Conservation (phyloP, 2,888 invertebrate species). For the Lasiommata megera region DNA sequence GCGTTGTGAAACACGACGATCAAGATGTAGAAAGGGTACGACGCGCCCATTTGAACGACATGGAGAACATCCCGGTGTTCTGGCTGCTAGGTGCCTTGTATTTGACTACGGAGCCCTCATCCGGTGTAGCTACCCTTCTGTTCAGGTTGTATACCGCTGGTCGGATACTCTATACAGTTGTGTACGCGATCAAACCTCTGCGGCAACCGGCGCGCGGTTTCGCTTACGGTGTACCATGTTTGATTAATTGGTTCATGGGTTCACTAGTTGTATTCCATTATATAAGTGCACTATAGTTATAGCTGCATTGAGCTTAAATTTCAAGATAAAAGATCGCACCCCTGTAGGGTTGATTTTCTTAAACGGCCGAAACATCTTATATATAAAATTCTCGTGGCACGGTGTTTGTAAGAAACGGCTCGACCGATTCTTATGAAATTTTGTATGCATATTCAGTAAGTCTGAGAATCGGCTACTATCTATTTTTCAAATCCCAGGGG, state of each 20-base stretch:
- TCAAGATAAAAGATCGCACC: no score
- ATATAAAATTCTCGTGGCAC: no score
- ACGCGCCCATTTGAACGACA: constrained; percentile 85
- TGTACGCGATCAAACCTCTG: constrained; percentile 83
- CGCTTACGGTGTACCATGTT: constrained; percentile 49
- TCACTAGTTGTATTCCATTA: constrained; percentile 48
- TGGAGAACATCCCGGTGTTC: constrained; percentile 86
- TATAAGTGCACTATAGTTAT: background rate
- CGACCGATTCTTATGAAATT: no score
- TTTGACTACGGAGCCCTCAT: constrained; percentile 71
- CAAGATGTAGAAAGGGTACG: constrained; percentile 63
- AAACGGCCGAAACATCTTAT: no score
- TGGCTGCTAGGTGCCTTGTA: constrained; percentile 75
- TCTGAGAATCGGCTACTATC: no score
- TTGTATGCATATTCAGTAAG: no score
- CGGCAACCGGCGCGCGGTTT: constrained; percentile 77
- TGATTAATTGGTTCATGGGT: constrained; percentile 59
- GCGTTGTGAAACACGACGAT: constrained; percentile 55
- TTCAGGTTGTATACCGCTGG: constrained; percentile 68
- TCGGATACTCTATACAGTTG: constrained; percentile 81
- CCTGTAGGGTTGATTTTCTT: no score
- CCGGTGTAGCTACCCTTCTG: constrained; percentile 35
- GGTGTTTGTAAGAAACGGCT: no score
- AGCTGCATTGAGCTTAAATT: no score
- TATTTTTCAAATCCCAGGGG: no score